These are phyloP conservation scores for Siphamia tubifer DNA, from an alignment of 2,113 vertebrate species.

Conservation along the genomic window DNA sequence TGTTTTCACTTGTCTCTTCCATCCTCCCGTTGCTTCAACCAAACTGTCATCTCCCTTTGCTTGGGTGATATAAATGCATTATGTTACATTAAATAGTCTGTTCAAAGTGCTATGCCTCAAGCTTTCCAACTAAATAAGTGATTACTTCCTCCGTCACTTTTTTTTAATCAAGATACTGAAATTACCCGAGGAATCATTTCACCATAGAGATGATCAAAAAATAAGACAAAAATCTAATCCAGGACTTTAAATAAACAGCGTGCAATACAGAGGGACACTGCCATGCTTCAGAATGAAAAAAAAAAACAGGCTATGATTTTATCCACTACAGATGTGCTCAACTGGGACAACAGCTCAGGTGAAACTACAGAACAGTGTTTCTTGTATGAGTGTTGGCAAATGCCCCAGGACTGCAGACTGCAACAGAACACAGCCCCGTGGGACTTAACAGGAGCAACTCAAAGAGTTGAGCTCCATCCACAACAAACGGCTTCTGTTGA, in stretches of 20 bases:
- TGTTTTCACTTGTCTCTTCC: too few species aligned
- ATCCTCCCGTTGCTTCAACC: too few species aligned
- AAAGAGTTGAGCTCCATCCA: constrained; percentile 23
- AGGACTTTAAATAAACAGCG: constrained; percentile 9
- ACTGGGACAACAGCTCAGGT: neutral
- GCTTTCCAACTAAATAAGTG: too few species aligned
- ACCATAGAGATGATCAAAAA: too few species aligned
- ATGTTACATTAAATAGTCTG: too few species aligned
- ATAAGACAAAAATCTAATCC: too few species aligned
- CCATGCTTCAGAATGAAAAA: constrained; percentile 5
- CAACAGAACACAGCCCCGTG: constrained; percentile 12
- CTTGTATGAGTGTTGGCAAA: constrained; percentile 8
- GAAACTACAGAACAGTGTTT: neutral
- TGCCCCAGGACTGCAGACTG: neutral
- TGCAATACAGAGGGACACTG: constrained; percentile 8
- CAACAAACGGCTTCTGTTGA: constrained; percentile 30
- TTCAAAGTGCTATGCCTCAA: too few species aligned
- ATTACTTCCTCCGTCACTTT: too few species aligned
- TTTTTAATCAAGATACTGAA: too few species aligned
- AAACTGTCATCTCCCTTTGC: too few species aligned
- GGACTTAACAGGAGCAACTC: neutral
- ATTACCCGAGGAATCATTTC: too few species aligned
- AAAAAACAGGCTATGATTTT: constrained; percentile 21
- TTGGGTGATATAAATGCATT: too few species aligned
- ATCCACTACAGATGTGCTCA: neutral